Evolutionary conservation across 2,888 invertebrate species (phyloP), one percentile per base, ranked within the genome.

Genomic region (Patella caerulea): DNA sequence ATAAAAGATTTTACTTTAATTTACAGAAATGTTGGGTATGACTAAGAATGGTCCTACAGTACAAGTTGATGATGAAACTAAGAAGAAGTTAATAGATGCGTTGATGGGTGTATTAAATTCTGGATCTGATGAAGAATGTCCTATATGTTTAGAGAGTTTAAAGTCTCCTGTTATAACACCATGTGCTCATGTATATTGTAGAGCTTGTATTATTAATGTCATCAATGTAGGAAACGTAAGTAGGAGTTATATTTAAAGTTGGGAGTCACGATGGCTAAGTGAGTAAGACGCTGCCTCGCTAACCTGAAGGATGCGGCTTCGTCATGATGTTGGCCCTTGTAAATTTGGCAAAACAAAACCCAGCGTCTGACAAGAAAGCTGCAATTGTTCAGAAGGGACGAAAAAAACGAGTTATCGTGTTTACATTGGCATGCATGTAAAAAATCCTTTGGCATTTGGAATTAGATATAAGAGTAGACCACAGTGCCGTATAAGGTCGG

Each of bases 51-150:
- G 17, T 4, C 9, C 65, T 0, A 65, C 65, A 19, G n/a, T 19
- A 0, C 4, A 19, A 19, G 19, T 65, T 19, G 82, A 73, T 54
- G 83, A 82, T 56, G 82, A 78, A 12, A 65, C 80, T 56, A 79
- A 81, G 70, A 65, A 81, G 79, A 82, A 83, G 79, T 73, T 85
- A 77, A 82, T 86, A 29, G 79, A 81, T 5, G 82, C 80, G 19
- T 74, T 87, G 59, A 73, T 84, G 45, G 73, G 77, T 73, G 86
- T 86, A 12, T 82, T 87, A 24, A 78, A 82, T 45, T 83, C 85
- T 14, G 86, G 86, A 2, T 84, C 85, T 3, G 86, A 86, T 69
- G 86, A 87, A 78, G 87, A 87, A 74, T 87, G 87, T 81, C 79
- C 86, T 34, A 83, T 87, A n/a, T 87, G 87, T 79, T 75, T 86